Percentiles rank a stretch among this genome's conserved stretches.
Conservation (phyloP, 2,888 invertebrate species). For the Apantesis nais region DNA sequence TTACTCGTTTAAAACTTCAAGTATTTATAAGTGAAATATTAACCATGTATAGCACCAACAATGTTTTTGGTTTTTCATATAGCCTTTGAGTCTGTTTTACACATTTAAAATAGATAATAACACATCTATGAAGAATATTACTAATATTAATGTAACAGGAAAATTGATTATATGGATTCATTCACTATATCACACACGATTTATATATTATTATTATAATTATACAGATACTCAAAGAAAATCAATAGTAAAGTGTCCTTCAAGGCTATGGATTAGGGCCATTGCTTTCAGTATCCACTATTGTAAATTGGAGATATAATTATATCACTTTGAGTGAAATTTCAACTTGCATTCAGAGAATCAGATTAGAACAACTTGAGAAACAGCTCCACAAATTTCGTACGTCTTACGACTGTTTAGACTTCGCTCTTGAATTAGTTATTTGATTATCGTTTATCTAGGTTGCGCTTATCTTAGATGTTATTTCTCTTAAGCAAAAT, state of each 20-base stretch:
- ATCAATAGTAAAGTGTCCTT: neutral
- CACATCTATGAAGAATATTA: neutral
- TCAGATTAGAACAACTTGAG: neutral
- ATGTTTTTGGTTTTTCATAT: neutral
- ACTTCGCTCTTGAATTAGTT: neutral
- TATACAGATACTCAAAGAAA: neutral
- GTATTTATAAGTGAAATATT: neutral
- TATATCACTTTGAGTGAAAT: neutral
- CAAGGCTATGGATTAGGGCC: slow-evolving; percentile 8
- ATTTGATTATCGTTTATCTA: slow-evolving; percentile 1
- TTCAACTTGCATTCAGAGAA: neutral
- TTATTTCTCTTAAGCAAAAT: neutral
- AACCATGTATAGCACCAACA: neutral
- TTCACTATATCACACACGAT: neutral
- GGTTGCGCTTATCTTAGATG: neutral
- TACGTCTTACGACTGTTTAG: neutral
- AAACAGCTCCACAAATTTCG: neutral
- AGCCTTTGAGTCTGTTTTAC: neutral
- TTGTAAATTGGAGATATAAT: neutral
- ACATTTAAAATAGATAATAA: no score
- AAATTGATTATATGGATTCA: neutral
- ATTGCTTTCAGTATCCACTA: neutral
- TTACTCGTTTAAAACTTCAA: neutral
- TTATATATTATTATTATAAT: neutral
- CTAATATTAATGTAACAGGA: neutral